phyloP scores from a whole-genome alignment of 2,888 invertebrate genomes.

The Erebia epiphron region DNA sequence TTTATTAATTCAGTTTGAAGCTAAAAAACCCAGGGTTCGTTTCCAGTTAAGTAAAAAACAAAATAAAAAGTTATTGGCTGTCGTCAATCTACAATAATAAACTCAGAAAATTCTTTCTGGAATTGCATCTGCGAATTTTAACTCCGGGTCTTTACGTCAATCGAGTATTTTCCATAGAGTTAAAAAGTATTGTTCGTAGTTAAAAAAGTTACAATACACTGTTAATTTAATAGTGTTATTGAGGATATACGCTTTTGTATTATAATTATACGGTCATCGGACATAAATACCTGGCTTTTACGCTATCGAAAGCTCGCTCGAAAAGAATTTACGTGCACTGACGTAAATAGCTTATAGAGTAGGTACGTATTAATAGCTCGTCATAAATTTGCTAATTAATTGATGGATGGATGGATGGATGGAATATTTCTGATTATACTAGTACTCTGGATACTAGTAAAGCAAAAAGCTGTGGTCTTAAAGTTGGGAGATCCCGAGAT shows the following conservation, averaged over 20 bases:
- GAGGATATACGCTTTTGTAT: constrained; percentile 1
- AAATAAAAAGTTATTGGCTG: background rate
- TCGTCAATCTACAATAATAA: background rate
- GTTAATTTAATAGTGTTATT: background rate
- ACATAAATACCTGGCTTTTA: constrained; percentile 3
- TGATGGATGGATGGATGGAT: background rate
- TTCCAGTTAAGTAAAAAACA: background rate
- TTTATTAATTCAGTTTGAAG: too few species aligned
- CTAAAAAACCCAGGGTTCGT: background rate
- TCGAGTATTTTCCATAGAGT: constrained; percentile 16
- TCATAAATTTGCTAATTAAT: background rate
- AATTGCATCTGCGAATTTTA: constrained; percentile 23
- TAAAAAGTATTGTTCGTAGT: constrained; percentile 17
- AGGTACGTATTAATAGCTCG: background rate
- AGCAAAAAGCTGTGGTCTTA: too few species aligned
- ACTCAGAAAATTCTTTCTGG: constrained; percentile 9
- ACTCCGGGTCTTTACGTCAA: constrained; percentile 22
- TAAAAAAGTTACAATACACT: constrained; percentile 2
- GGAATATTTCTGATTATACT: background rate
- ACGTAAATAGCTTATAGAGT: background rate
- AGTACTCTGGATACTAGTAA: background rate
- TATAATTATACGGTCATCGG: background rate
- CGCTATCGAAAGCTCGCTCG: constrained; percentile 7
- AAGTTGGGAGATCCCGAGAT: too few species aligned
- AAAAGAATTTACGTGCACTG: background rate